Evolutionary conservation across 2,888 invertebrate genomes (phyloP).

Genomic region (Acleris emargana): DNA sequence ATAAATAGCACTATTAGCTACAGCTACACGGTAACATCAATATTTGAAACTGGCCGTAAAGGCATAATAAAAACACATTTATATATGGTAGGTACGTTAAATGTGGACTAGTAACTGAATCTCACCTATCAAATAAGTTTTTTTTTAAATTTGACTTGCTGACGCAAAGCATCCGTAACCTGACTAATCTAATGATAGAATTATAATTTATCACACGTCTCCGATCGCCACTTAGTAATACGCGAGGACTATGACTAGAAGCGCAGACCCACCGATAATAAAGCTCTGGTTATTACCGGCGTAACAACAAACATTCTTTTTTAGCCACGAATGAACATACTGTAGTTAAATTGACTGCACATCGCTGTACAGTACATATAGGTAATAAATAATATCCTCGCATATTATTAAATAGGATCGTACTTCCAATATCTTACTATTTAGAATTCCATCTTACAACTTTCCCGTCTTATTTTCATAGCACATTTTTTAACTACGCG

Average conservation of each 20-base stretch:
- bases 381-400: slow-evolving; percentile 3
- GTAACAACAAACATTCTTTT: too few relatives aligned
- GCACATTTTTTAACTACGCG: slow-evolving; percentile 20
- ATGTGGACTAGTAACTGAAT: not conserved
- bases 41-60: not conserved
- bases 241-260: slow-evolving; percentile 5
- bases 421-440: slow-evolving; percentile 39
- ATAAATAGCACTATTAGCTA: not conserved
- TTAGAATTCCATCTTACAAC: slow-evolving; percentile 37
- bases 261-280: not conserved
- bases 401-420: slow-evolving; percentile 33
- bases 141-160: slow-evolving; percentile 1
- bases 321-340: too few relatives aligned
- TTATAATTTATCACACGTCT: slow-evolving; percentile 51
- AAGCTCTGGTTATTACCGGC: too few relatives aligned
- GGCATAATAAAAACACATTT: too few relatives aligned
- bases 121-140: not conserved
- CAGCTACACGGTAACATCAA: slow-evolving; percentile 4
- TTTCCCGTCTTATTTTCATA: slow-evolving; percentile 14
- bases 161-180: slow-evolving; percentile 23
- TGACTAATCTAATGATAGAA: slow-evolving; percentile 48
- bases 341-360: too few relatives aligned
- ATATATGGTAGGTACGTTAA: too few relatives aligned
- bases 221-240: slow-evolving; percentile 29
- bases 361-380: not conserved